Percentiles rank a stretch among this genome's conserved stretches.
Conservation (phyloP, 1,140 invertebrate species). For the Atopsyche davidsoni region DNA sequence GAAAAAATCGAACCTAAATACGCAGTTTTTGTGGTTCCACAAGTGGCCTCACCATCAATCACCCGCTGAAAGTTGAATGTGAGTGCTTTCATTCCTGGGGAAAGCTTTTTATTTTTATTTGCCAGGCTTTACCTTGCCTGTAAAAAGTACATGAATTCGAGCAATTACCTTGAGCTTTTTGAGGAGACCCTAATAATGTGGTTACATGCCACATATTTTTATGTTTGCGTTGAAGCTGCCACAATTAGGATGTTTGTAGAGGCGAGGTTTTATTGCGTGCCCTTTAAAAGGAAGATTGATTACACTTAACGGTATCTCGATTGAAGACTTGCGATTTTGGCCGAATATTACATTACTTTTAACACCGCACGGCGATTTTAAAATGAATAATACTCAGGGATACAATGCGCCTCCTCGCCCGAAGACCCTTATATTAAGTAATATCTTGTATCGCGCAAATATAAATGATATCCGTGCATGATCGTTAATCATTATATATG, state of each 20-base stretch:
- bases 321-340: constrained; percentile 1
- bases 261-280: constrained; percentile 21
- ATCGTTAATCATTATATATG: no score
- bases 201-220: constrained; percentile 1
- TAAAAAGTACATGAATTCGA: constrained; percentile 15
- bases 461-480: no score
- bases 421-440: no score
- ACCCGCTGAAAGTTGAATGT: constrained; percentile 24
- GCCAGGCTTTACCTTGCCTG: constrained; percentile 10
- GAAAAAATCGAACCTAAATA: neutral
- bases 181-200: constrained; percentile 4
- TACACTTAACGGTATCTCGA: constrained; percentile 13
- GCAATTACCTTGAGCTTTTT: constrained; percentile 11
- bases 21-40: neutral
- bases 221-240: neutral
- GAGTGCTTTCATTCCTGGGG: constrained; percentile 19
- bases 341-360: no score
- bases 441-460: no score
- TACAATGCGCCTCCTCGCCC: no score
- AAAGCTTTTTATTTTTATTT: constrained; percentile 21
- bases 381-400: no score
- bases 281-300: constrained; percentile 25
- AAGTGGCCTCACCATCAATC: constrained; percentile 22
- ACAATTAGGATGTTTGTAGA: neutral
- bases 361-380: no score